Evolutionary conservation across 2,888 invertebrate genomes (phyloP), one percentile per base, ranked within the genome.

Genomic region (Molanna angustata): DNA sequence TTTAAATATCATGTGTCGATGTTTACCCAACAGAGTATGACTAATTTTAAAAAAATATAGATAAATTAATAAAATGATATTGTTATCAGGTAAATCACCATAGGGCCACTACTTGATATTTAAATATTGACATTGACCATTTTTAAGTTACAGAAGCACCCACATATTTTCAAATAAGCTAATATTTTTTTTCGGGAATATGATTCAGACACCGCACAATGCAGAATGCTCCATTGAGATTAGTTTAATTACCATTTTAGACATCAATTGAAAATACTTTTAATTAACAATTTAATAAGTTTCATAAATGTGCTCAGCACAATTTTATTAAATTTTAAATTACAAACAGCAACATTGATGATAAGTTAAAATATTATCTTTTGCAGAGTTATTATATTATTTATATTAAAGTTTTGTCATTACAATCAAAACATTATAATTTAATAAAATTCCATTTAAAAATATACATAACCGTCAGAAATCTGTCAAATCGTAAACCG

Each of bases 271-370:
- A 3, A 33, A 33, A 33, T 33, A 6, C 14, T 4, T 33, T 33
- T 13, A 13, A 33, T 33, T 33, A 33, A 33, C 4, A 13, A 27
- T 27, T 7, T 6, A 27, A 7, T 27, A 27, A 6, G 6, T 27
- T 27, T 27, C 6, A 27, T 7, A 27, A 11, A 27, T 27, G 6
- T 27, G 27, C 27, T 7, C 11, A 7, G 7, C 6, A 27, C 6
- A 27, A 11, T 27, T 37, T 17, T 4, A 16, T 4, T 17, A 6
- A 17, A 37, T 17, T 49, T 50, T 39, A 52, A 48, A 31, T 47
- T 55, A 56, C 33, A 40, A 56, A 56, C 56, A 58, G 56, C 56
- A 53, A 58, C 52, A 58, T 50, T 55, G 52, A 58, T 58, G 55
- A 58, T 46, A n/a, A 48, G 43, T 49, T 49, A 54, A 54, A 50